phyloP scores from a whole-genome alignment of 2,113 vertebrate species.

The Xerus inauris region DNA sequence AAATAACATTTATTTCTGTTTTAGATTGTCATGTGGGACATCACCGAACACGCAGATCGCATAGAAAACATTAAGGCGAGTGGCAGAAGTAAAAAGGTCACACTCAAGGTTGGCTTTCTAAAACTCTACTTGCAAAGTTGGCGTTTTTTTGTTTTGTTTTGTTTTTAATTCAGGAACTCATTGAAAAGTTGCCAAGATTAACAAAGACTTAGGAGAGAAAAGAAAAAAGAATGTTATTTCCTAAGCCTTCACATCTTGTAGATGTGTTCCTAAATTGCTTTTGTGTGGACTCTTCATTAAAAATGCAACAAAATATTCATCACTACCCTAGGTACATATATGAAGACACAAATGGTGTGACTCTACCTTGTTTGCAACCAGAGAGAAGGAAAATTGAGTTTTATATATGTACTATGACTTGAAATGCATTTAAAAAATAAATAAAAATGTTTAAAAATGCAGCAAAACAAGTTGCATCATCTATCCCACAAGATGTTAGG shows the following conservation, averaged over 20 bases:
- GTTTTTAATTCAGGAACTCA: background rate
- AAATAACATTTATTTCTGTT: conserved; percentile 7
- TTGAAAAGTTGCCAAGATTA: background rate
- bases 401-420: no score
- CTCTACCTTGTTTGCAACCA: no score
- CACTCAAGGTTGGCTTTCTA: conserved; percentile 75
- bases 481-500: background rate
- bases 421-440: no score
- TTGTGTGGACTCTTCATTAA: background rate
- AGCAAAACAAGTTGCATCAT: background rate
- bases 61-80: conserved; percentile 83
- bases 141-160: background rate
- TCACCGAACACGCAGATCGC: conserved; percentile 87
- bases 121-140: background rate
- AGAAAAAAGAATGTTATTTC: background rate
- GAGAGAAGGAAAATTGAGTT: no score
- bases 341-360: no score
- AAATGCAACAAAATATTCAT: background rate
- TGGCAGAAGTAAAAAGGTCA: conserved; percentile 67
- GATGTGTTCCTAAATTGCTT: background rate
- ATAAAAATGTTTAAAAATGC: background rate
- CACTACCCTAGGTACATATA: no score
- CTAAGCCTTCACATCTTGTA: background rate
- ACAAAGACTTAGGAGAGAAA: background rate
- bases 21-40: conserved; percentile 95